These are phyloP conservation scores for Amphiprion percula DNA, from an alignment of 2,113 vertebrate species.

Conservation along the genomic window DNA sequence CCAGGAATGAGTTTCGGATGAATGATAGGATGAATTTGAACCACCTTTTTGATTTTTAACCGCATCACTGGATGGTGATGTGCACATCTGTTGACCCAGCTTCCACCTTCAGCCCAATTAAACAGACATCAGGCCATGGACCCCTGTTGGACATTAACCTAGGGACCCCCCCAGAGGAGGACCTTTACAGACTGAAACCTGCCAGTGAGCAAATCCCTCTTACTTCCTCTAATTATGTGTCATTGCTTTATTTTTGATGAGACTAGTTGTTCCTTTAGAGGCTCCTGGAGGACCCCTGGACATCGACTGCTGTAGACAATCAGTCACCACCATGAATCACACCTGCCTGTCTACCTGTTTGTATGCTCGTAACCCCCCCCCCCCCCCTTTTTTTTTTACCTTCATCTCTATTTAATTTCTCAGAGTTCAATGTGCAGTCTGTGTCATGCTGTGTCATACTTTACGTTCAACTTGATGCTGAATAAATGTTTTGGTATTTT, in stretches of 20 bases:
- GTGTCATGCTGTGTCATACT: slow-evolving; percentile 17
- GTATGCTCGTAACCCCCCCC: background rate
- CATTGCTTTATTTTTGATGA: background rate
- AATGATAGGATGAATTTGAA: background rate
- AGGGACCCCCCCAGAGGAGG: slow-evolving; percentile 7
- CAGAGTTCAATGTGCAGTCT: slow-evolving; percentile 39
- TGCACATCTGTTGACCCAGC: slow-evolving; percentile 20
- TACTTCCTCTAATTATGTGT: slow-evolving; percentile 38
- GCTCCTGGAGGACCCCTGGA: slow-evolving; percentile 31
- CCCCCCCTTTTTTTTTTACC: slow-evolving; percentile 5
- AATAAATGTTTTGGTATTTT: slow-evolving; percentile 70
- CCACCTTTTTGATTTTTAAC: slow-evolving; percentile 5
- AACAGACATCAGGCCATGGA: slow-evolving; percentile 13
- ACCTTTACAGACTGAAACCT: slow-evolving; percentile 40
- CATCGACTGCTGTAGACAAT: slow-evolving; percentile 63
- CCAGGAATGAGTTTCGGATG: background rate
- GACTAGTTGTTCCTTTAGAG: slow-evolving; percentile 24
- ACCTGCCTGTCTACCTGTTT: slow-evolving; percentile 34
- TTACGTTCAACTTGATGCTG: slow-evolving; percentile 33
- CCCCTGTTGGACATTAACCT: slow-evolving; percentile 32
- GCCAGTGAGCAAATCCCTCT: slow-evolving; percentile 30
- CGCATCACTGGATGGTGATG: background rate
- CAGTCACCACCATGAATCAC: slow-evolving; percentile 60
- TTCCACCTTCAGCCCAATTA: slow-evolving; percentile 1
- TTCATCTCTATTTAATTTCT: slow-evolving; percentile 41